These are phyloP conservation scores for Bicyclus anynana DNA, from an alignment of 1,140 invertebrate species.

Conservation along the genomic window DNA sequence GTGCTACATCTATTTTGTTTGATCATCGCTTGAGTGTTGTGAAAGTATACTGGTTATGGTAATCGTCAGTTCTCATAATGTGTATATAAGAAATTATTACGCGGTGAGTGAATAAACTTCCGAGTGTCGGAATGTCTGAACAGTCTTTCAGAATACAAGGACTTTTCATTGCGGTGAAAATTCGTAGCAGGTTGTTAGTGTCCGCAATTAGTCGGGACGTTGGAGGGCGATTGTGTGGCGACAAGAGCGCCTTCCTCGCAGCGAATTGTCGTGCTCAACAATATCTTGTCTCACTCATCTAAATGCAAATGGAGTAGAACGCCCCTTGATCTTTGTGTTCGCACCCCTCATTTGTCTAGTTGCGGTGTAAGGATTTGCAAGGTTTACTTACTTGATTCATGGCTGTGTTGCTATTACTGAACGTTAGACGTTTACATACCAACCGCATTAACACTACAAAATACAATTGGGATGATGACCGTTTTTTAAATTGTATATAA, in stretches of 20 bases:
- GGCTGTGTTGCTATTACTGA: background rate
- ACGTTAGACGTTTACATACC: background rate
- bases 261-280: conserved; percentile 39
- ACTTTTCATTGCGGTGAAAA: conserved; percentile 22
- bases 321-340: conserved; percentile 54
- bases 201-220: conserved; percentile 43
- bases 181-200: conserved; percentile 35
- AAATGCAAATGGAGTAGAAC: conserved; percentile 62
- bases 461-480: too few relatives aligned
- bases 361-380: conserved; percentile 29
- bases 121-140: background rate
- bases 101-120: background rate
- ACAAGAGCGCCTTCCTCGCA: conserved; percentile 22
- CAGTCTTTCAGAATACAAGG: conserved; percentile 5
- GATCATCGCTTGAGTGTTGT: conserved; percentile 26
- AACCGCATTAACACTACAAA: too few relatives aligned
- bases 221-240: conserved; percentile 25
- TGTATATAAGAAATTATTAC: conserved; percentile 1
- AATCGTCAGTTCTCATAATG: conserved; percentile 4
- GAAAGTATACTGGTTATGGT: conserved; percentile 36
- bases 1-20: conserved; percentile 42
- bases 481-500: too few relatives aligned
- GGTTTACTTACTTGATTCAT: conserved; percentile 30
- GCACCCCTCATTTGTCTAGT: conserved; percentile 56
- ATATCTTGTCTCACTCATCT: conserved; percentile 61